Conservation (phyloP, 2,797 vertebrate genomes). For the Lagorchestes hirsutus region DNA sequence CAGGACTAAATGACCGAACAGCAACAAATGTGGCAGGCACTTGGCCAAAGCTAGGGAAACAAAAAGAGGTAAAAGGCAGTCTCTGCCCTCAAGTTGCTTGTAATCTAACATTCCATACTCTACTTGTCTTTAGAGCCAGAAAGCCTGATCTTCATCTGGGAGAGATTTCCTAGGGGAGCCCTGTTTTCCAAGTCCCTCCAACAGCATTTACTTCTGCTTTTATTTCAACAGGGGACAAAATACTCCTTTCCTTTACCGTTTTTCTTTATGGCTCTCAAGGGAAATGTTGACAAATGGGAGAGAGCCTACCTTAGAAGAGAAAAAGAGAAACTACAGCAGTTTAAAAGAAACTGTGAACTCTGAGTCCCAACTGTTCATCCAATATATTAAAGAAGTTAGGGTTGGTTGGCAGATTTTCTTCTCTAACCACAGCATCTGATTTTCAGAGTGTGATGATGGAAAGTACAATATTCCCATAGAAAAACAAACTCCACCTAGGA, state of each 20-base stretch:
- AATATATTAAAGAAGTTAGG: conserved; percentile 13
- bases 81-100: too few species aligned
- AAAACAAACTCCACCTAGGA: neutral
- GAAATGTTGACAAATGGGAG: conserved; percentile 12
- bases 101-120: conserved; percentile 36
- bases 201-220: conserved; percentile 2
- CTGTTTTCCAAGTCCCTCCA: conserved; percentile 16
- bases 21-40: neutral
- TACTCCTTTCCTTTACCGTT: neutral
- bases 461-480: conserved; percentile 23
- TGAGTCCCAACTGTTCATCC: conserved; percentile 6
- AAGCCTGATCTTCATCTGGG: conserved; percentile 23
- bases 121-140: conserved; percentile 39
- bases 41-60: too few species aligned
- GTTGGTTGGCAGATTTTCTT: conserved; percentile 1
- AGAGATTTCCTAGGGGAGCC: conserved; percentile 31
- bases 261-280: conserved; percentile 38
- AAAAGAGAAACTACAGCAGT: conserved; percentile 15
- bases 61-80: too few species aligned
- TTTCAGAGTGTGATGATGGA: conserved; percentile 4
- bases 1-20: neutral
- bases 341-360: conserved; percentile 4
- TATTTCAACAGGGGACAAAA: conserved; percentile 28
- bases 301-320: conserved; percentile 42
- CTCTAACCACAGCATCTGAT: neutral